These are phyloP conservation scores for Mareca strepera DNA, from an alignment of 2,797 vertebrate genomes.

Conservation along the genomic window DNA sequence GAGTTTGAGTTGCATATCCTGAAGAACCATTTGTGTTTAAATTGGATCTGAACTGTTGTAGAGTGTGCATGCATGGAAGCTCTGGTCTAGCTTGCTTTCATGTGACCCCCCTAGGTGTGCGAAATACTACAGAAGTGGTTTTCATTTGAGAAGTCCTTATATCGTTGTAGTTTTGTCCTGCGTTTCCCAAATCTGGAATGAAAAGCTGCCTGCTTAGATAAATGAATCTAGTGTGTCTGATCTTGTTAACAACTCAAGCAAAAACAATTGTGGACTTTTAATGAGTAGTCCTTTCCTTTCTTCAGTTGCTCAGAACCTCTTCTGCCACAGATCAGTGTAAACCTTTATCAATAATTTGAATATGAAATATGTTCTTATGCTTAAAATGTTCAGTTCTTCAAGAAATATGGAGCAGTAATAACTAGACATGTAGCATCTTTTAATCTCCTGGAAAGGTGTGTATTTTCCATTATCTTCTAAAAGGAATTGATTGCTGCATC, in stretches of 20 bases:
- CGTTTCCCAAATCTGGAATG: background rate
- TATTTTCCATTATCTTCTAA: background rate
- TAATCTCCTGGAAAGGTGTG: background rate
- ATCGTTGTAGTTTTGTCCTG: background rate
- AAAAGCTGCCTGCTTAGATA: background rate
- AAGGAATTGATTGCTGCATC: background rate
- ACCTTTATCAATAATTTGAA: background rate
- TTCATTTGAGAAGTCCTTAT: background rate
- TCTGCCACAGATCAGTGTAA: background rate
- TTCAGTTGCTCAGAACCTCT: background rate
- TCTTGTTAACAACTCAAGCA: background rate
- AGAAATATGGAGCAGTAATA: background rate
- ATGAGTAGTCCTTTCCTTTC: background rate
- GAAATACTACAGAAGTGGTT: background rate
- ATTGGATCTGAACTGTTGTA: background rate
- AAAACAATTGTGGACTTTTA: background rate
- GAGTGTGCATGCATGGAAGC: background rate
- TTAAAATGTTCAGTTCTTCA: background rate
- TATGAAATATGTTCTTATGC: background rate
- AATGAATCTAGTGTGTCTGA: background rate
- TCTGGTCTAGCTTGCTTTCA: background rate
- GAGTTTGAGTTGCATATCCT: background rate
- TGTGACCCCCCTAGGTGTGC: background rate
- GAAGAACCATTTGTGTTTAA: background rate
- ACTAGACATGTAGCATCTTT: background rate